These are phyloP conservation scores for Siphamia tubifer DNA, from an alignment of 2,113 vertebrate species.

Conservation along the genomic window DNA sequence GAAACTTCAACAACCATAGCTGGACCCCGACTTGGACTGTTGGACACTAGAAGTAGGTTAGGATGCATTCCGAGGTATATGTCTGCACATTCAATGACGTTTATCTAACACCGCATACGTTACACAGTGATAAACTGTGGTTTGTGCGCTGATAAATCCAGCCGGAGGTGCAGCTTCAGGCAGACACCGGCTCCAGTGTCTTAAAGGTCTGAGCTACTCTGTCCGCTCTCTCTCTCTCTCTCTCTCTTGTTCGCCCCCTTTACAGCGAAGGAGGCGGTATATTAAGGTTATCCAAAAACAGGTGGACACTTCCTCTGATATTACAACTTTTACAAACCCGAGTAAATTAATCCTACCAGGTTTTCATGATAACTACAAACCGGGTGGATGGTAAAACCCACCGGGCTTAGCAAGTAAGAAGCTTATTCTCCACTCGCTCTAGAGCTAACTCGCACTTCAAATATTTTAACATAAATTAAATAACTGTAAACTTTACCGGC, in stretches of 20 bases:
- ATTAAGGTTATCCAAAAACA: not conserved
- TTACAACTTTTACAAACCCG: not conserved
- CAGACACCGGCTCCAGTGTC: not conserved
- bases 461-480: not conserved
- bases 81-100: not conserved
- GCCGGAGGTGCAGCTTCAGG: fast-evolving
- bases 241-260: not conserved
- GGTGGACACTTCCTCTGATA: not conserved
- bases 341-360: not conserved
- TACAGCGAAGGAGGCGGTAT: not conserved
- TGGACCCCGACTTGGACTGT: not conserved
- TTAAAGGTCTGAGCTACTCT: not conserved
- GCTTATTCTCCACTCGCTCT: slow-evolving; percentile 23
- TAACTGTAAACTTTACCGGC: not conserved
- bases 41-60: slow-evolving; percentile 15
- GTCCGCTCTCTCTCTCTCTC: not conserved
- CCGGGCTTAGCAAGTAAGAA: slow-evolving; percentile 33
- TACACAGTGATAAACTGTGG: no score
- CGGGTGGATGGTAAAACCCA: not conserved
- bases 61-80: not conserved
- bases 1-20: not conserved
- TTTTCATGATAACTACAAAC: not conserved
- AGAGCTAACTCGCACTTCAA: not conserved
- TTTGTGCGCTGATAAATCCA: not conserved
- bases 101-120: not conserved